Base-by-base conservation (phyloP, 2,888 invertebrate species). In the Stenurella melanura region DNA sequence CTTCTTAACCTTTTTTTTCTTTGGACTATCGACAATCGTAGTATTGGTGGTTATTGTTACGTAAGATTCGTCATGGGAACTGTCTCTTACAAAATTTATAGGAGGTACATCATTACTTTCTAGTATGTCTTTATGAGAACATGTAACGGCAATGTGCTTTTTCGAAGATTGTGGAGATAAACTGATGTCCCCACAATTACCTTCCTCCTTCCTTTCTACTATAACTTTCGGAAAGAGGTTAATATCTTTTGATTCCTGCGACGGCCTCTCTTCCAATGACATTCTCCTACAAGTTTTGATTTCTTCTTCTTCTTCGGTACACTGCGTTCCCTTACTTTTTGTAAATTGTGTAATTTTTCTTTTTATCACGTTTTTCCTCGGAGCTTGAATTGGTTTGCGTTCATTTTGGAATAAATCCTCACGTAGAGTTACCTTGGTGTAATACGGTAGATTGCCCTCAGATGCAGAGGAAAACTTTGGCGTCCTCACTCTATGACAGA, bases 361-460 rank as follows among this genome's bases (percentile, higher is more conserved):
- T n/a, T 58, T 34, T 10, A 58, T 60, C 7, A 50, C n/a, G 0
- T 34, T 38, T 15, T 69, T 61, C 58, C 50, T 60, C 18, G 61
- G 21, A 12, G 17, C 17, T 1, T 58, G 18, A 7, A 3, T 61
- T 34, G 18, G 50, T 12, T 70, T 66, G 2, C 26, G 4, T 1
- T 66, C 54, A 10, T 69, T 69, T 66, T 64, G 74, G 30, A 81
- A 81, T 10, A 80, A 17, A 12, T 74, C 75, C 2, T 81, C 81
- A 61, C 75, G 81, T 21, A 80, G 56, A 12, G 76, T 64, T 5
- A 81, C 76, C 63, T 79, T 78, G 1, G 79, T 81, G 66, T 77
- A 77, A 18, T 81, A 81, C 9, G 81, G 81, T n/a, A 81, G 56
- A 26, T 76, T 74, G 21, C 76, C 76, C 12, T 81, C 81, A 10